Conservation (phyloP, 2,888 invertebrate genomes). For the Agriotes lineatus region DNA sequence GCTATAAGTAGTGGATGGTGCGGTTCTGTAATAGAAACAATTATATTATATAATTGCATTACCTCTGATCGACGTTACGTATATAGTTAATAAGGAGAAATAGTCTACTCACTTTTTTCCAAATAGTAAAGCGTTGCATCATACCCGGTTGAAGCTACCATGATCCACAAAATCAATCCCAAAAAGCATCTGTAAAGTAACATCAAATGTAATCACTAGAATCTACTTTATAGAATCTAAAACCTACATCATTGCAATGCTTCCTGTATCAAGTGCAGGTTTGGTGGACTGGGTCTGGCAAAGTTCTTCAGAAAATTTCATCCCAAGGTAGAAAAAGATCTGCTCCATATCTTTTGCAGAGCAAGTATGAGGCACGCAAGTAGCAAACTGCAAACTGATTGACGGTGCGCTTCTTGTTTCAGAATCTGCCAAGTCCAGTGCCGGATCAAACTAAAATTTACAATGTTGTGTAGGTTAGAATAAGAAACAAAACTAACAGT, state of each 20-base stretch:
- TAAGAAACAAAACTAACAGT: too few relatives aligned
- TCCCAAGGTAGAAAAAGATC: not conserved
- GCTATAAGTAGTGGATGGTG: constrained; percentile 45
- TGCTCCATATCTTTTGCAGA: not conserved
- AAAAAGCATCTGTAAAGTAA: not conserved
- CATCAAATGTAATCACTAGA: not conserved
- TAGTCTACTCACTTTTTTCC: not conserved
- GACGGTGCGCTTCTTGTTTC: too few relatives aligned
- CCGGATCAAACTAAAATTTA: too few relatives aligned
- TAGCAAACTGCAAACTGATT: not conserved
- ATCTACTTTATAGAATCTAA: not conserved
- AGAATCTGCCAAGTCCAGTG: too few relatives aligned
- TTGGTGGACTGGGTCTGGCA: not conserved
- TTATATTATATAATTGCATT: not conserved
- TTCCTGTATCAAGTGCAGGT: not conserved
- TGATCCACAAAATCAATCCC: not conserved
- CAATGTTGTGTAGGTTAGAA: too few relatives aligned
- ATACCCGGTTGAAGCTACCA: not conserved
- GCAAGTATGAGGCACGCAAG: not conserved
- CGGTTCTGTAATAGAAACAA: constrained; percentile 42
- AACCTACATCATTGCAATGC: not conserved
- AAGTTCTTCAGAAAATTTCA: not conserved
- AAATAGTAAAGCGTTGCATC: not conserved
- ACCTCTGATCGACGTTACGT: too few relatives aligned
- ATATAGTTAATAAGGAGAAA: too few relatives aligned